Base-by-base conservation (phyloP, 1,140 invertebrate genomes). In the Trichonephila clavipes region DNA sequence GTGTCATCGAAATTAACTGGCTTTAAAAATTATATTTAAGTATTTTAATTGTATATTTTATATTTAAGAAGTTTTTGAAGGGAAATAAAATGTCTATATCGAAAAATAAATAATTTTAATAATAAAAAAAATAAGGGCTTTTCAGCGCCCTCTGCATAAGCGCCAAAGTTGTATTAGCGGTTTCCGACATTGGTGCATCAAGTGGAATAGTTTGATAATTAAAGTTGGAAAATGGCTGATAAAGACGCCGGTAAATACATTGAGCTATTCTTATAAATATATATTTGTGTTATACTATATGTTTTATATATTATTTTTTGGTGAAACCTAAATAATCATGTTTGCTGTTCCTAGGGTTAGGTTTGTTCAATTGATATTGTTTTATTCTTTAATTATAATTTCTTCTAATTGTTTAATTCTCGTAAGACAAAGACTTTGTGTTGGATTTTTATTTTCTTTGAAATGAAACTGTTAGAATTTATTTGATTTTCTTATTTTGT, bases 181-280 rank as follows among this genome's bases (percentile, higher is more conserved):
- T 34, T 88, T 62, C n/a, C 10, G 21, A 87, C 24, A 19, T 40
- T 34, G 10, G 40, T 62, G 21, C 81, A 40, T 81, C 24, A 7
- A 28, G 69, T 64, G 6, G 10, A 51, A 58, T 58, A 34, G 12
- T n/a, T 59, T 21, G 7, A 2, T 7, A 81, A 88, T 81, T 93
- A 44, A 21, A 62, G 0, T 24, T 59, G 44, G 59, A 92, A 93
- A 93, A 93, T 93, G 92, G 66, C 92, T n/a, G 92, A 93, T 88
- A 93, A 93, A 93, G 92, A 93, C n/a, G 92, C 92, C 92, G 92
- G 92, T 93, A 88, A 81, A 28, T 61, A 88, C 24, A 59, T 61
- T 6, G 18, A 59, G 16, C 7, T 59, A 58, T 85, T 85, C 58
- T 58, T 85, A 69, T 28, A 4, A 2, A 10, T 8, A 51, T 51